phyloP scores from a whole-genome alignment of 2,888 invertebrate genomes.

The Chromoteleia sp. region DNA sequence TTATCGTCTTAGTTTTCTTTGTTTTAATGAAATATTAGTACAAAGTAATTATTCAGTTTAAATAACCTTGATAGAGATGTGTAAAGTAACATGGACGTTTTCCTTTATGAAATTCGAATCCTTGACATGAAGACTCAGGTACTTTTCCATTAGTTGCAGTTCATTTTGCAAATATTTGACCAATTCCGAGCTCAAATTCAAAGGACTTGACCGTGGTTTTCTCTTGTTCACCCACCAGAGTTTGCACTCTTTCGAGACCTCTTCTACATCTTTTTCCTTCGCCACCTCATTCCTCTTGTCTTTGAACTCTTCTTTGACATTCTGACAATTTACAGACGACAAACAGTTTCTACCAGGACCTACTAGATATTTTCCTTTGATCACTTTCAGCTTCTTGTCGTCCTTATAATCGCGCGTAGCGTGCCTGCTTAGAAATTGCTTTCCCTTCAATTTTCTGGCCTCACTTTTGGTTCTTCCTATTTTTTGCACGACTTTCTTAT shows the following conservation, averaged over 20 bases:
- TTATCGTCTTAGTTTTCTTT: too few species aligned
- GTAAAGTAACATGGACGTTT: constrained; percentile 72
- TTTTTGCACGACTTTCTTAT: constrained; percentile 19
- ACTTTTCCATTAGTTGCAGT: constrained; percentile 66
- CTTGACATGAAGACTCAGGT: constrained; percentile 65
- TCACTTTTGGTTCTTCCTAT: not conserved
- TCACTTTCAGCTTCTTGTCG: not conserved
- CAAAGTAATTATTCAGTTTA: not conserved
- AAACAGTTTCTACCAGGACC: too few species aligned
- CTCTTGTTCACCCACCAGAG: constrained; percentile 20
- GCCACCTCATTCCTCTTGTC: not conserved
- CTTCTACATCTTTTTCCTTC: not conserved
- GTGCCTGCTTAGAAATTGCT: not conserved
- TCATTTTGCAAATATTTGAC: constrained; percentile 56
- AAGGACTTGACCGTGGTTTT: not conserved
- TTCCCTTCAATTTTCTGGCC: not conserved
- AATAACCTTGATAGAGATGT: constrained; percentile 72
- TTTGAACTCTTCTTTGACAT: not conserved
- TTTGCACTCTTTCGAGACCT: not conserved
- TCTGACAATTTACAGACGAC: too few species aligned
- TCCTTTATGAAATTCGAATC: constrained; percentile 70
- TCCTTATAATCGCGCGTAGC: not conserved
- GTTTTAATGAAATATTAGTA: too few species aligned
- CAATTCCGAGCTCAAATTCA: constrained; percentile 40
- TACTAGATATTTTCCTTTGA: too few species aligned